Evolutionary conservation across 2,113 vertebrate species (phyloP), one percentile per base, ranked within the genome.

Genomic region (Tichodroma muraria): DNA sequence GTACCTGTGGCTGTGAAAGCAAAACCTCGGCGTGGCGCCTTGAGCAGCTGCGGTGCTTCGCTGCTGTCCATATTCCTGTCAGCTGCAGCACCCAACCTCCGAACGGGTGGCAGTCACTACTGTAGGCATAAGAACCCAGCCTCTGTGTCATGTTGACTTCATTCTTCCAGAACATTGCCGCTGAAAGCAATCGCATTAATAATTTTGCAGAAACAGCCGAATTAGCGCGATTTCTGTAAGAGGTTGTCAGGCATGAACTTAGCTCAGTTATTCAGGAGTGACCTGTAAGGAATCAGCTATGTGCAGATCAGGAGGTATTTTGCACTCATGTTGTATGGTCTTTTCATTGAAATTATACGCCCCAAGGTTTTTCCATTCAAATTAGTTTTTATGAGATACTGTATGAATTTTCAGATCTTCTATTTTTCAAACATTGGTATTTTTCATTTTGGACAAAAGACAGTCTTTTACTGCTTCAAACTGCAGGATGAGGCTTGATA

Each of bases 81-180:
- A 50, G 37, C 79, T 40, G 50, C 63, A 78, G 47, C 52, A 66
- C 33, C 47, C 15, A 33, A 16, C 8, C 0, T 44, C 16, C 45
- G 3, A 33, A 50, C 73, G 30, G 38, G 20, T 70, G 47, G 6
- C 44, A 60, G 0, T 77, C 45, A 3, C 18, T 65, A 1, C 13
- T 53, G 35, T 31, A 33, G 71, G 64, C 38, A 17, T 17, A 7
- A 61, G 56, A 70, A 76, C 47, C 24, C 63, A 86, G 25, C 64
- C 44, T 44, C 27, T n/a, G n/a, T 80, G 85, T 83, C 80, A 4
- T 22, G 27, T 33, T 52, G 73, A 25, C n/a, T 61, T 86, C 71
- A 68, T 52, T 85, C 60, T 93, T 90, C 69, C 90, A 61, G 80
- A 93, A 81, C 47, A 25, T n/a, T 84, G 40, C 86, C 20, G 89